These are phyloP conservation scores for Acanthurus leucopareius DNA, from an alignment of 2,797 vertebrate species.

Conservation along the genomic window DNA sequence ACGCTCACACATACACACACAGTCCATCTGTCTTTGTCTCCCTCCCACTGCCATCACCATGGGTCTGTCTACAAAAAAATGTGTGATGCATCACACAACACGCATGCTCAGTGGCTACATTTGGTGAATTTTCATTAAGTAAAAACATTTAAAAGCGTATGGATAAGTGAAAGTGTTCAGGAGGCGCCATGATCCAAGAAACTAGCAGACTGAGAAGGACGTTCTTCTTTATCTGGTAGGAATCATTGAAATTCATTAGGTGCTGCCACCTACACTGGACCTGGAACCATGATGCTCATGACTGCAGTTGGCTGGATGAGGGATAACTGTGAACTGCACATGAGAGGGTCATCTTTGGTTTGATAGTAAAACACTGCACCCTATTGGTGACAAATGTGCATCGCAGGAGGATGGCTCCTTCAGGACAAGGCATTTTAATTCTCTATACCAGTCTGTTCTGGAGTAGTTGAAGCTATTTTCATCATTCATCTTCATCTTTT, in stretches of 20 bases:
- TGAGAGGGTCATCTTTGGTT: slow-evolving; percentile 3
- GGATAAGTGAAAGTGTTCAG: background rate
- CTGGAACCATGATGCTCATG: slow-evolving; percentile 26
- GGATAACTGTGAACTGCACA: background rate
- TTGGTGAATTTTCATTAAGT: slow-evolving; percentile 12
- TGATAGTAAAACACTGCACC: slow-evolving; percentile 34
- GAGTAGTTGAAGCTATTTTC: background rate
- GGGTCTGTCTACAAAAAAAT: slow-evolving; percentile 64
- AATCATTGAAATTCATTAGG: slow-evolving; percentile 8
- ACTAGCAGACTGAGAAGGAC: background rate
- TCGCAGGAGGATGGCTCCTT: slow-evolving; percentile 6
- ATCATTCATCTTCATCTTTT: background rate
- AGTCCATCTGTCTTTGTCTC: slow-evolving; percentile 71
- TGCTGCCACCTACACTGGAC: slow-evolving; percentile 2
- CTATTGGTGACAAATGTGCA: slow-evolving; percentile 46
- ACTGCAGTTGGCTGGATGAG: slow-evolving; percentile 3
- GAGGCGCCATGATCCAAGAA: background rate
- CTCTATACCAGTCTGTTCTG: background rate
- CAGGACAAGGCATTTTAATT: background rate
- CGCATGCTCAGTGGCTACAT: slow-evolving; percentile 40
- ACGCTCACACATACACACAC: slow-evolving; percentile 35
- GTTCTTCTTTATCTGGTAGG: background rate
- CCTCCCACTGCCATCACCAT: slow-evolving; percentile 63
- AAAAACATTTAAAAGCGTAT: background rate
- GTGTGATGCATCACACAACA: slow-evolving; percentile 45